phyloP scores from a whole-genome alignment of 1,140 invertebrate species.

The Panulirus ornatus region DNA sequence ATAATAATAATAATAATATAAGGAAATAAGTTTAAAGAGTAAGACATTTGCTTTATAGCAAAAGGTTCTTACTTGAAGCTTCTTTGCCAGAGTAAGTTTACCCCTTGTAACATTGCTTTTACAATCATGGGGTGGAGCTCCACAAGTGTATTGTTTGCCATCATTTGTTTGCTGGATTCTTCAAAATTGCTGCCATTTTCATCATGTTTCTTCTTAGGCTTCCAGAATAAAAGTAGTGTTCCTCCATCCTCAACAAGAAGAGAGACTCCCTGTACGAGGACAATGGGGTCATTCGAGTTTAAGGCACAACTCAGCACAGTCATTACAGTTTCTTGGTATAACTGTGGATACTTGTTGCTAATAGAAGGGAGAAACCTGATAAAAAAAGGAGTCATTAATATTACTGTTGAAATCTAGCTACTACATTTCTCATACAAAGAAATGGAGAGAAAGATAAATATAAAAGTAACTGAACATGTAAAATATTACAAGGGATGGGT shows the following conservation, averaged over 20 bases:
- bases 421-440: too few relatives aligned
- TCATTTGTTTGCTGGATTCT: background rate
- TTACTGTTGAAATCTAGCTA: too few relatives aligned
- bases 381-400: background rate
- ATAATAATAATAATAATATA: background rate
- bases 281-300: background rate
- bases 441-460: background rate
- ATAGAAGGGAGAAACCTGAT: conserved; percentile 30
- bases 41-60: background rate
- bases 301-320: background rate
- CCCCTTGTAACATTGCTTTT: background rate
- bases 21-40: background rate
- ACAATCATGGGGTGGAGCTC: conserved; percentile 7
- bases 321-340: conserved; percentile 10
- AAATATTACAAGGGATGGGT: too few relatives aligned
- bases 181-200: background rate
- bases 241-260: conserved; percentile 33
- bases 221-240: background rate
- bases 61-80: conserved; percentile 13
- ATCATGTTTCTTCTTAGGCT: background rate
- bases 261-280: conserved; percentile 9
- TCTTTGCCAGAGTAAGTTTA: background rate
- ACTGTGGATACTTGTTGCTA: background rate
- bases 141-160: background rate
- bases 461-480: background rate